Evolutionary conservation across 53 echinoderm and acorn worm species (phyloP).

Genomic region (Mesocentrotus franciscanus): DNA sequence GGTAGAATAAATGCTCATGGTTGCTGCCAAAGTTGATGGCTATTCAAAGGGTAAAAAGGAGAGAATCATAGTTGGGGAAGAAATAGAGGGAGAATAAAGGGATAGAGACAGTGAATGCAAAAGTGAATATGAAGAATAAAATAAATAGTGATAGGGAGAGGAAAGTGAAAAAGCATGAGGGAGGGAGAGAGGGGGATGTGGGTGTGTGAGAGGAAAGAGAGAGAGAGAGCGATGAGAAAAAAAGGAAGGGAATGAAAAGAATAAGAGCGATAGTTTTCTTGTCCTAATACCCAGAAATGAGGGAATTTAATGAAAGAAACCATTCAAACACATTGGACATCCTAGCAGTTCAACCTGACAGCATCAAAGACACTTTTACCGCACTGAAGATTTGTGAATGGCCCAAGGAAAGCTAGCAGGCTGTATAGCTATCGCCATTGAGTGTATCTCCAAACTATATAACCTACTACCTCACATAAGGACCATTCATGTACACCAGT

Average conservation of each 20-base stretch:
- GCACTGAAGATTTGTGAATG: slow-evolving; percentile 53
- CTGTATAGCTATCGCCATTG: slow-evolving; percentile 90
- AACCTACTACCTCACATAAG: slow-evolving; percentile 94
- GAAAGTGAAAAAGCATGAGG: no score
- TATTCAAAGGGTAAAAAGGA: background rate
- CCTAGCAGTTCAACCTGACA: background rate
- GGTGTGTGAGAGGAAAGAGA: background rate
- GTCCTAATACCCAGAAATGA: background rate
- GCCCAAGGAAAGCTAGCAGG: slow-evolving; percentile 93
- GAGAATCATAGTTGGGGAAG: background rate
- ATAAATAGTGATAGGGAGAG: no score
- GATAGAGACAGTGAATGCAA: background rate
- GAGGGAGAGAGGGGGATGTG: background rate
- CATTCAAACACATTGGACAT: background rate
- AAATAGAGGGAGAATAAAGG: background rate
- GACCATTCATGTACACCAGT: slow-evolving; percentile 66
- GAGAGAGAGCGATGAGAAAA: background rate
- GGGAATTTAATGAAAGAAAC: background rate
- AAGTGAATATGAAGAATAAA: background rate
- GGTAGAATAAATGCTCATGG: background rate
- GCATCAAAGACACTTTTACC: slow-evolving; percentile 18
- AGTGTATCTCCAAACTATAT: slow-evolving; percentile 94
- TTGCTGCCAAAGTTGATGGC: background rate
- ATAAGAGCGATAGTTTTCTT: no score
- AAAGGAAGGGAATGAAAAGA: no score